Conservation (phyloP, 2,797 vertebrate species). For the Mormyrus hasselquistii region DNA sequence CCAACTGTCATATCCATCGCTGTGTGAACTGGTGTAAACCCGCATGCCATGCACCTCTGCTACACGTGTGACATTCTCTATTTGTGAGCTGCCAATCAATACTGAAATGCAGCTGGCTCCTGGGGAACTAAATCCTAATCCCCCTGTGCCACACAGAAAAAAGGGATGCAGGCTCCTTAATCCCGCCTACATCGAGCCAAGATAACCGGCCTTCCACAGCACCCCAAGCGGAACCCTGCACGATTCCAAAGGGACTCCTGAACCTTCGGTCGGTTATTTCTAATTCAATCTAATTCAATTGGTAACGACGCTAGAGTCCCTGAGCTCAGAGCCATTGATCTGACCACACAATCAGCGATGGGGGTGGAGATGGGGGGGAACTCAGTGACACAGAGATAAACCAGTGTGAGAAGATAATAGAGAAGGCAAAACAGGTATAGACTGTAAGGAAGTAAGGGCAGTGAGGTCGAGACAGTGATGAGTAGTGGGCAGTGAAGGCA, state of each 20-base stretch:
- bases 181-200: neutral
- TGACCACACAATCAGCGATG: neutral
- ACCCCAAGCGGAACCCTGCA: no score
- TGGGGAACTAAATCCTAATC: neutral
- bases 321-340: neutral
- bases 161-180: neutral
- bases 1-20: neutral
- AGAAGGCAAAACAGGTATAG: neutral
- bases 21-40: neutral
- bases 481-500: neutral
- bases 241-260: neutral
- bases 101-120: neutral
- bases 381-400: neutral
- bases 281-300: constrained; percentile 3
- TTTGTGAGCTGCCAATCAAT: neutral
- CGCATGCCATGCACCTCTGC: neutral
- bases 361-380: neutral
- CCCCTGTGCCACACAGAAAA: neutral
- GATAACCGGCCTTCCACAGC: neutral
- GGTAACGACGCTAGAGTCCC: neutral
- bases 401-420: neutral
- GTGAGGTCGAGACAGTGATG: neutral
- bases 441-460: neutral
- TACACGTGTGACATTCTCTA: neutral
- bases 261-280: neutral